Evolutionary conservation across 1,140 invertebrate genomes (phyloP).

Genomic region (Drosophila sproati): DNA sequence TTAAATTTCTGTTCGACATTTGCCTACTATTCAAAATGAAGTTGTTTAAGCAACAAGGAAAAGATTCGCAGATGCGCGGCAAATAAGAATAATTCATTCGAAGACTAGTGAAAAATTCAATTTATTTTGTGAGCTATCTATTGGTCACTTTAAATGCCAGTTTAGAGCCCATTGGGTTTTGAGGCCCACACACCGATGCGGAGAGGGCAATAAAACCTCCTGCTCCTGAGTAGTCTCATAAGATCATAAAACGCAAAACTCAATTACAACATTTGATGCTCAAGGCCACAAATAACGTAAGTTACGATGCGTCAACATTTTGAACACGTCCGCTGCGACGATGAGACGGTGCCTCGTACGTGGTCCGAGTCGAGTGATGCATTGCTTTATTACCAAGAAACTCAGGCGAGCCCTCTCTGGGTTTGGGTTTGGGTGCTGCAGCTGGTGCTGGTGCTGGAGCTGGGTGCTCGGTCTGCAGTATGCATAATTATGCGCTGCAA

Average conservation of each 20-base stretch:
- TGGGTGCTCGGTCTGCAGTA: slow-evolving; percentile 37
- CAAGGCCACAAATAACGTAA: slow-evolving; percentile 80
- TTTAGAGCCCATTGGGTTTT: slow-evolving; percentile 25
- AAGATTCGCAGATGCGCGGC: slow-evolving; percentile 17
- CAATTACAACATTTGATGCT: slow-evolving; percentile 81
- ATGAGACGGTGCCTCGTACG: slow-evolving; percentile 2
- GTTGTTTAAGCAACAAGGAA: slow-evolving; percentile 21
- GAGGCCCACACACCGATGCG: slow-evolving; percentile 23
- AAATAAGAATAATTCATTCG: slow-evolving; percentile 38
- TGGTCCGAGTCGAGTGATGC: slow-evolving; percentile 57
- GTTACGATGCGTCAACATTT: slow-evolving; percentile 82
- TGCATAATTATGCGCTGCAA: slow-evolving; percentile 83
- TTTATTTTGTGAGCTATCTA: slow-evolving; percentile 30
- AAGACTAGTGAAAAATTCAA: slow-evolving; percentile 42
- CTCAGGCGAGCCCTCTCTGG: slow-evolving; percentile 31
- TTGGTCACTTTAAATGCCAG: slow-evolving; percentile 49
- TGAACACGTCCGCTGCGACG: slow-evolving; percentile 33
- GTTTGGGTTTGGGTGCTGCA: background rate
- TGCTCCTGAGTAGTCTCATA: slow-evolving; percentile 33
- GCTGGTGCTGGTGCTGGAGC: background rate
- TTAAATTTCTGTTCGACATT: too few relatives aligned
- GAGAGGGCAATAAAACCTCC: slow-evolving; percentile 41
- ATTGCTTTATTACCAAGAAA: slow-evolving; percentile 81
- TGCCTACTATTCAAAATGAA: background rate
- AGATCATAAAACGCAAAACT: slow-evolving; percentile 81